Conservation (phyloP, 1,140 invertebrate genomes). For the Brachionus angularis region DNA sequence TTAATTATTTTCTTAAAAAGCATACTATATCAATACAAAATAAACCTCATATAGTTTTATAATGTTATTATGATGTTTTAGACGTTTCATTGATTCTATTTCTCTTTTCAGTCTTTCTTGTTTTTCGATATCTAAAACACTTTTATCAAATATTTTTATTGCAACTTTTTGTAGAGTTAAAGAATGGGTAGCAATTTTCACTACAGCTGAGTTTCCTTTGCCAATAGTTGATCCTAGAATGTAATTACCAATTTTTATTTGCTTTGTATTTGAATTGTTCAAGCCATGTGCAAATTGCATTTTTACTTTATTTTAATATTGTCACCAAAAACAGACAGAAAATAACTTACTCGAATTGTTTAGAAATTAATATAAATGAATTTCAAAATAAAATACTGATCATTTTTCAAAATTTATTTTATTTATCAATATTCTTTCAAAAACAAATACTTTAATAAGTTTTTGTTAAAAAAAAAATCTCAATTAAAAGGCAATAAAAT, state of each 20-base stretch:
- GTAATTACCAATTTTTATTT: conserved; percentile 40
- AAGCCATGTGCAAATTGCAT: no score
- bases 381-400: no score
- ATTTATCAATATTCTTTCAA: no score
- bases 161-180: conserved; percentile 86
- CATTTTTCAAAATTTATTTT: no score
- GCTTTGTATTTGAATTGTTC: conserved; percentile 35
- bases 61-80: conserved; percentile 26
- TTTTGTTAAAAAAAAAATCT: no score
- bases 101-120: conserved; percentile 29
- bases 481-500: no score
- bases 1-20: background rate
- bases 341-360: no score
- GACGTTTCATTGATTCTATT: conserved; percentile 40
- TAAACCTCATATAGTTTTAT: conserved; percentile 21
- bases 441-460: no score
- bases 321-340: no score
- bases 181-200: conserved; percentile 97
- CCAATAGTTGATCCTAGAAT: conserved; percentile 72
- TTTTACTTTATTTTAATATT: no score
- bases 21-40: background rate
- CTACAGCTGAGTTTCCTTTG: conserved; percentile 99
- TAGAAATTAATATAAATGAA: no score
- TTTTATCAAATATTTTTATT: conserved; percentile 99
- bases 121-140: conserved; percentile 20